Percentiles rank a stretch among this genome's conserved stretches.
These are phyloP conservation scores for Tetranychus truncatus DNA, from an alignment of 2,888 invertebrate genomes.

Conservation along the genomic window DNA sequence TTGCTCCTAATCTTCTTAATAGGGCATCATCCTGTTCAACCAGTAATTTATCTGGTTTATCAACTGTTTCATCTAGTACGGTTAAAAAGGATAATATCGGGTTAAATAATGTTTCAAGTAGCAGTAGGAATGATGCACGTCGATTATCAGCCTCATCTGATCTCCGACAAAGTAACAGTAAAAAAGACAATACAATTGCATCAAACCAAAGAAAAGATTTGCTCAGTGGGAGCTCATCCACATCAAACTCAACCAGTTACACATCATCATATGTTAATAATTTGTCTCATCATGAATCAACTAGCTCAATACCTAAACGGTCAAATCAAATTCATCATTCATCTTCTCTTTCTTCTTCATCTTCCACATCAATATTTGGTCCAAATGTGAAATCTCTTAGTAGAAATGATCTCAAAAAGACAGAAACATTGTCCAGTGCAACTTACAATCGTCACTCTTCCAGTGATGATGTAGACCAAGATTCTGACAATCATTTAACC, in stretches of 20 bases:
- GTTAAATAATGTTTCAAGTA: background rate
- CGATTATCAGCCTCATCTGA: background rate
- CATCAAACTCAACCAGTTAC: background rate
- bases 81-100: background rate
- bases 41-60: conserved; percentile 3
- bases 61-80: conserved; percentile 5
- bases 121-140: background rate
- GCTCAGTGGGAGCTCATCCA: background rate
- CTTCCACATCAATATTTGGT: background rate
- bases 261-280: background rate
- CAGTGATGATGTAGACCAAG: conserved; percentile 8
- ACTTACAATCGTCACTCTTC: background rate
- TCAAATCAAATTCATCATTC: background rate
- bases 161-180: background rate
- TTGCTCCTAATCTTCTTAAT: background rate
- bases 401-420: background rate
- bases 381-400: background rate
- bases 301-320: background rate
- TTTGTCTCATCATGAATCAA: background rate
- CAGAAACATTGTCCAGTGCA: background rate
- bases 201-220: background rate
- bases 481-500: background rate
- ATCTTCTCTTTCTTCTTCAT: background rate
- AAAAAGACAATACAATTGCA: background rate
- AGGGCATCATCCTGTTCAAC: conserved; percentile 4